These are phyloP conservation scores for Globodera ellingtonae DNA, from an alignment of 1,140 invertebrate species.

Conservation along the genomic window DNA sequence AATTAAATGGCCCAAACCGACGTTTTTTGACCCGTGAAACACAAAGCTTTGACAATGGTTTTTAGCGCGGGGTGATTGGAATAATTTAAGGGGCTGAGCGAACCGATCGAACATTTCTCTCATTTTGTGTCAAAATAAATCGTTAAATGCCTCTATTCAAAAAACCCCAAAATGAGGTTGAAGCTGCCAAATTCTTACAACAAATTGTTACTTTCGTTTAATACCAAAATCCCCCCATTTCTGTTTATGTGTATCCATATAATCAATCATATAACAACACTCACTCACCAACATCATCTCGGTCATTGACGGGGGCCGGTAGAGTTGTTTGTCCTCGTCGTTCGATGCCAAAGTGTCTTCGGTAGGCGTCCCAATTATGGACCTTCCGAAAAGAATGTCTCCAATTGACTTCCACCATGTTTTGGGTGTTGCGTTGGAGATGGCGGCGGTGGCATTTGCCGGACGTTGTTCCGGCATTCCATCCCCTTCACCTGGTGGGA, in stretches of 20 bases:
- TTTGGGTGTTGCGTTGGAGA: background rate
- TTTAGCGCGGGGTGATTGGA: background rate
- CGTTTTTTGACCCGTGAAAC: no score
- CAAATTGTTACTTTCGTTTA: no score
- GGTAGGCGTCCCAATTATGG: background rate
- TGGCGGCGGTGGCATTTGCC: background rate
- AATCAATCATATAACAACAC: background rate
- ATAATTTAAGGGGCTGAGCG: no score
- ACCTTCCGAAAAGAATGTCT: background rate
- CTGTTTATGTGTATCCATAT: no score
- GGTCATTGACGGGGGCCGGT: conserved; percentile 36
- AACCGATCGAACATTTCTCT: no score
- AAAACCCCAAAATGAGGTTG: no score
- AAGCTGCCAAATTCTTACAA: no score
- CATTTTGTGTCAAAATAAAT: no score
- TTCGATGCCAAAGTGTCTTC: background rate
- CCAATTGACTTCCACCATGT: conserved; percentile 1
- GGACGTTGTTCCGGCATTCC: background rate
- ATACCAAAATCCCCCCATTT: no score
- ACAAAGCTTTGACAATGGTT: background rate
- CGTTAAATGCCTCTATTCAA: no score
- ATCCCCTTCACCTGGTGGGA: background rate
- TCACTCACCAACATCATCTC: conserved; percentile 35
- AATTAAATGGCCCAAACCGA: no score
- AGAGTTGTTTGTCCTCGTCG: background rate